A percentile compares a stretch with the other conserved stretches of the same genome.
phyloP scores from a whole-genome alignment of 2,797 vertebrate genomes.

The Pachyuromys duprasi region DNA sequence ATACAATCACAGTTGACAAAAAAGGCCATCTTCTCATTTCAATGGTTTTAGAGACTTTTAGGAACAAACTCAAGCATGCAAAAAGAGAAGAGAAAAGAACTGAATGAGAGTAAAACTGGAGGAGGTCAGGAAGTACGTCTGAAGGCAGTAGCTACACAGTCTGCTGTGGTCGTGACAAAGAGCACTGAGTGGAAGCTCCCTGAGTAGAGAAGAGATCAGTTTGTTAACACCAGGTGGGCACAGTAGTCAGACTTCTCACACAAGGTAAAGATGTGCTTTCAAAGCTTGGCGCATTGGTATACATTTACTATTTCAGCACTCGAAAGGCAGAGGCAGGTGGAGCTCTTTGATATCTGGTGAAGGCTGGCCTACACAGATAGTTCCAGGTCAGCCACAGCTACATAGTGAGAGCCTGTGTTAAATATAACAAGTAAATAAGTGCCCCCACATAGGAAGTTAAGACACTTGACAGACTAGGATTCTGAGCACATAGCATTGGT shows the following conservation, averaged over 20 bases:
- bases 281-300: background rate
- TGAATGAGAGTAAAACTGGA: background rate
- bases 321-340: background rate
- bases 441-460: background rate
- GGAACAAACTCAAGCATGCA: background rate
- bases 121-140: background rate
- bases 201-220: background rate
- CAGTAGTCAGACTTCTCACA: background rate
- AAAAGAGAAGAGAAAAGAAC: background rate
- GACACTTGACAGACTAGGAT: background rate
- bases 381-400: background rate
- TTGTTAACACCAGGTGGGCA: background rate
- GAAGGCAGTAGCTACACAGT: background rate
- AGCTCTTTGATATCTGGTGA: background rate
- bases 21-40: background rate
- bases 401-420: background rate
- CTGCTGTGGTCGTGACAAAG: background rate
- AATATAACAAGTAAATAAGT: background rate
- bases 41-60: background rate
- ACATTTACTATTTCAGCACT: background rate
- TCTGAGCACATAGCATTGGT: background rate
- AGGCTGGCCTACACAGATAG: background rate
- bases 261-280: background rate
- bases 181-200: background rate
- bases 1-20: background rate